These are phyloP conservation scores for Pyralis farinalis DNA, from an alignment of 2,888 invertebrate genomes.

Conservation along the genomic window DNA sequence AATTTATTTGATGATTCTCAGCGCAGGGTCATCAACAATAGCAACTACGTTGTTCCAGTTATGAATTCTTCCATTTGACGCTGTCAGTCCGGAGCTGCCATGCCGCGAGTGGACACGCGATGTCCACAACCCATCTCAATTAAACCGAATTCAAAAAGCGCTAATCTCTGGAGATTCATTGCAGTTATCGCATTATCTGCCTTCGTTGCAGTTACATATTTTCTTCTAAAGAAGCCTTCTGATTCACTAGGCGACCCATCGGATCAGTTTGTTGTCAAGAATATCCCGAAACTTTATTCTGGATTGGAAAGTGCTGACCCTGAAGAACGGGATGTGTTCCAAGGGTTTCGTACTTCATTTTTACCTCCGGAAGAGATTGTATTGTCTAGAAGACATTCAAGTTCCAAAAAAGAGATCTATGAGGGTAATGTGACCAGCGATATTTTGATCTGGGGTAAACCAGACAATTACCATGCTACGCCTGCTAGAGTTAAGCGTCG, in stretches of 20 bases:
- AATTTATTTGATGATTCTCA: background rate
- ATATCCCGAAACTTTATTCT: conserved; percentile 57
- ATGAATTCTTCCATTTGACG: conserved; percentile 39
- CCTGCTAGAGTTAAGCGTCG: conserved; percentile 56
- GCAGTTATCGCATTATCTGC: conserved; percentile 34
- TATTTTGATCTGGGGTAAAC: conserved; percentile 44
- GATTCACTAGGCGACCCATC: conserved; percentile 55
- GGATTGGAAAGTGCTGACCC: conserved; percentile 62
- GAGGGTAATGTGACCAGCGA: conserved; percentile 53
- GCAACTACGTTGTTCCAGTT: conserved; percentile 46
- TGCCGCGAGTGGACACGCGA: conserved; percentile 64
- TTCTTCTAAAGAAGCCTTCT: conserved; percentile 38
- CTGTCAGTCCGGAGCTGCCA: conserved; percentile 64
- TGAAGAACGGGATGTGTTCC: conserved; percentile 81
- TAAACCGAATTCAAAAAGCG: conserved; percentile 45
- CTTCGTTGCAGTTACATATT: conserved; percentile 40
- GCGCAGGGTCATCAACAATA: conserved; percentile 33
- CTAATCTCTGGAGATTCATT: conserved; percentile 48
- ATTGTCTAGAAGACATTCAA: conserved; percentile 45
- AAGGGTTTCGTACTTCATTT: conserved; percentile 83
- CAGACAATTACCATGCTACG: conserved; percentile 25
- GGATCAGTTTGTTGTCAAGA: conserved; percentile 54
- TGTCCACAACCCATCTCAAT: conserved; percentile 41
- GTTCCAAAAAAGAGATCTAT: conserved; percentile 32
- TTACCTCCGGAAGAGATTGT: conserved; percentile 77